Conservation (phyloP, 2,888 invertebrate species). For the Alviniconcha strummeri region DNA sequence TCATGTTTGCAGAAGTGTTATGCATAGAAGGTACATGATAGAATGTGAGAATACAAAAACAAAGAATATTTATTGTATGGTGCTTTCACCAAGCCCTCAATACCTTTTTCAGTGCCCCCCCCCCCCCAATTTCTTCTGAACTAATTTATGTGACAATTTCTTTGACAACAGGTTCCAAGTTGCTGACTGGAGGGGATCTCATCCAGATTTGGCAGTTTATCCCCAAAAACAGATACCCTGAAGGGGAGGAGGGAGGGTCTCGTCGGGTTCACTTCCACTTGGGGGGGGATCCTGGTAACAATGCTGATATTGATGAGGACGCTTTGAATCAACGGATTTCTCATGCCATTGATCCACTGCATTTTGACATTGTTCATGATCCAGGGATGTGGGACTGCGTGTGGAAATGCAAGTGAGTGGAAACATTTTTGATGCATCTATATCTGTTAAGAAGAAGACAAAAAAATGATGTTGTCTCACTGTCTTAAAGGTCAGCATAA, state of each 20-base stretch:
- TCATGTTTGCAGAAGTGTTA: too few relatives aligned
- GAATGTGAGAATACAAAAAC: too few relatives aligned
- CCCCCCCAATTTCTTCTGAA: too few relatives aligned
- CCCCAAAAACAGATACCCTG: conserved; percentile 45
- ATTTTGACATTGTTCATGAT: conserved; percentile 32
- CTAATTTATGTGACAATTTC: too few relatives aligned
- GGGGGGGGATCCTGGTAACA: conserved; percentile 41
- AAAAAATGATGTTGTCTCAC: too few relatives aligned
- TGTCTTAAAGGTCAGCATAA: too few relatives aligned
- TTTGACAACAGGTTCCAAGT: conserved; percentile 66
- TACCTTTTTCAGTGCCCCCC: too few relatives aligned
- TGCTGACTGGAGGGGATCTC: conserved; percentile 93
- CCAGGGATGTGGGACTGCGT: conserved; percentile 57
- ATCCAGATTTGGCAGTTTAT: conserved; percentile 88
- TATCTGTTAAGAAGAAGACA: too few relatives aligned
- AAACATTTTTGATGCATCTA: too few relatives aligned
- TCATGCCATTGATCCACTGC: conserved; percentile 44
- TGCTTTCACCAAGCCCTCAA: too few relatives aligned
- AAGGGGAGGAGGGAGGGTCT: conserved; percentile 38
- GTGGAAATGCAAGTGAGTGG: conserved; percentile 61
- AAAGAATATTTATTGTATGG: too few relatives aligned
- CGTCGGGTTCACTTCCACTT: conserved; percentile 63
- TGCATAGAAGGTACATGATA: too few relatives aligned
- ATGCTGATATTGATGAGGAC: conserved; percentile 47
- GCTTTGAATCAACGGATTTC: conserved; percentile 43